Evolutionary conservation across 2,113 vertebrate genomes (phyloP).

Genomic region (Phaethornis superciliosus): DNA sequence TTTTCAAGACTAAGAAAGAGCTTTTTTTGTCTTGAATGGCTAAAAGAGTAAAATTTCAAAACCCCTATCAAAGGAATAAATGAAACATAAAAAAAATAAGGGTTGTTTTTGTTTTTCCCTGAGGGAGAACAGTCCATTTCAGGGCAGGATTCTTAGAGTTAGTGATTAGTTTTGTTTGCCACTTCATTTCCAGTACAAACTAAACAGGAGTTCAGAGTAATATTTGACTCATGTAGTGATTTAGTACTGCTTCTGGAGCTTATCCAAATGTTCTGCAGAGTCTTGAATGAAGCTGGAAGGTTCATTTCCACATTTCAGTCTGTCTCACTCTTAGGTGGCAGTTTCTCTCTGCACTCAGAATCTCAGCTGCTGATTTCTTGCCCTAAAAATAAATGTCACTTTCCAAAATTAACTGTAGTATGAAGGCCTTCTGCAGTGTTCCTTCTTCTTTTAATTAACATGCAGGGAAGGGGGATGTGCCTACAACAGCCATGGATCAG

Average conservation of each 20-base stretch:
- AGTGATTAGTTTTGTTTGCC: not conserved
- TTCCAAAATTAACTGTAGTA: not conserved
- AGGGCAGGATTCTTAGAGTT: not conserved
- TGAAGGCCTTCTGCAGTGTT: not conserved
- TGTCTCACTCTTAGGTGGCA: not conserved
- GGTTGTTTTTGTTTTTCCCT: not conserved
- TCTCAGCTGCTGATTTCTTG: not conserved
- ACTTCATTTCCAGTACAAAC: not conserved
- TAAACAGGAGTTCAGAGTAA: not conserved
- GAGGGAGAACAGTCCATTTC: not conserved
- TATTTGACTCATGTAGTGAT: not conserved
- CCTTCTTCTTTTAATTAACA: not conserved
- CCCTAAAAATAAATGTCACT: not conserved
- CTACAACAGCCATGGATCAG: not conserved
- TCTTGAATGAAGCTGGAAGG: not conserved
- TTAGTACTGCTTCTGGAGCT: not conserved
- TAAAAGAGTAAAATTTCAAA: not conserved
- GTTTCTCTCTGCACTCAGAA: not conserved
- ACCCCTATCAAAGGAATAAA: not conserved
- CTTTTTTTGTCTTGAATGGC: not conserved
- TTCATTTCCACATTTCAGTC: not conserved
- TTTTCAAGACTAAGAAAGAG: not conserved
- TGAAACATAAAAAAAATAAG: not conserved
- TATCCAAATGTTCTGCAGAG: not conserved
- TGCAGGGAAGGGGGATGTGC: not conserved